Conservation (phyloP, 2,113 vertebrate species). For the Paralichthys olivaceus region DNA sequence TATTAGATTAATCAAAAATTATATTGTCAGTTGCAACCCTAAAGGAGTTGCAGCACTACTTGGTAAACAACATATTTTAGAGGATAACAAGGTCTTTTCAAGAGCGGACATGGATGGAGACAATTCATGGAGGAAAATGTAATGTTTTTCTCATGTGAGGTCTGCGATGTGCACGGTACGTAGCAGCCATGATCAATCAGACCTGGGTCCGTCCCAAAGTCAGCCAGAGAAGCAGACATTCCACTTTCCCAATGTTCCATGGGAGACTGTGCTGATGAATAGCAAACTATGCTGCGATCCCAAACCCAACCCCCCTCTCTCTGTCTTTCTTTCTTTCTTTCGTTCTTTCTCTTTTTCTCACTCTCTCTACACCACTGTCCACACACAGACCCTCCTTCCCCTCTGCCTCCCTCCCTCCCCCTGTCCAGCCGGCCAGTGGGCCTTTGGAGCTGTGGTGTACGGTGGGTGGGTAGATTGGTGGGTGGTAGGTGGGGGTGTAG, state of each 20-base stretch:
- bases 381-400: constrained; percentile 38
- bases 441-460: constrained; percentile 72
- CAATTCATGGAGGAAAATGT: constrained; percentile 13
- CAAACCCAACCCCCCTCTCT: constrained; percentile 60
- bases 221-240: constrained; percentile 83
- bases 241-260: constrained; percentile 84
- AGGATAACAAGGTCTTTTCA: constrained; percentile 10
- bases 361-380: constrained; percentile 71
- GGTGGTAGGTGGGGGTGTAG: constrained; percentile 70
- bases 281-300: constrained; percentile 74
- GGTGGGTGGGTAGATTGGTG: constrained; percentile 63
- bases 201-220: constrained; percentile 75
- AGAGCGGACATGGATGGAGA: neutral
- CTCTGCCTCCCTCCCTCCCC: constrained; percentile 38
- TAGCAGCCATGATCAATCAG: constrained; percentile 78
- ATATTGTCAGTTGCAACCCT: neutral
- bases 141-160: constrained; percentile 30
- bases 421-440: constrained; percentile 69
- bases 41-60: neutral
- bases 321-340: constrained; percentile 33
- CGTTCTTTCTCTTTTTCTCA: constrained; percentile 42
- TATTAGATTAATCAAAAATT: neutral
- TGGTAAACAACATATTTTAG: neutral
- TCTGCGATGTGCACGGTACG: constrained; percentile 24
- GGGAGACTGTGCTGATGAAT: constrained; percentile 77